Evolutionary conservation across 1,140 invertebrate species (phyloP), one percentile per base, ranked within the genome.

Genomic region (Drosophila neocordata): DNA sequence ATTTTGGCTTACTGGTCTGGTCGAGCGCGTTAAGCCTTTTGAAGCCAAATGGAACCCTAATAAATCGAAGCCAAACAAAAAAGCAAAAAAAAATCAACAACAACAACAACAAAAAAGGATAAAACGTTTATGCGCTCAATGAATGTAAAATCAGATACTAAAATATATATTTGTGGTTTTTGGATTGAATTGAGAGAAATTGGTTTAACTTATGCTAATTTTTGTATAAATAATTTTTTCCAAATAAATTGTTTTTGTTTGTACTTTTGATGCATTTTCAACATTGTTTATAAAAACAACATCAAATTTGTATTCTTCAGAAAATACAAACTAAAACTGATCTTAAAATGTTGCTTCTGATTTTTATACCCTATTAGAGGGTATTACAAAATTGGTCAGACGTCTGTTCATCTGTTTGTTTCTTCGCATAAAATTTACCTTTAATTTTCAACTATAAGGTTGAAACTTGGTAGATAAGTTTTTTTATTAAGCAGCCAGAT

Each of bases 1-100:
- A 84, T 80, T 85, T 85, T 84, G 77, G 81, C 69, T 77, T 80
- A 73, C 77, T 38, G 27, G n/a, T 38, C 51, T 53, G 41, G 20
- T 22, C 48, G 24, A 34, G 58, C 69, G 60, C 62, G 62, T 61
- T 69, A 81, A 79, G 74, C 68, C 80, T 59, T 79, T 77, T 69
- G 63, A 73, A 80, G 68, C 69, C 55, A 20, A 69, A 24, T 48
- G 34, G 15, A 34, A 38, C 41, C 52, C 52, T 56, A 65, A 55
- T 65, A 63, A 63, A 63, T 65, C 52, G 62, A 65, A 56, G 62
- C n/a, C 61, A 20, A 63, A 53, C 44, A 53, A 53, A 35, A 52
- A 8, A 56, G 62, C n/a, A 48, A 20, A 63, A 53, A 27, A 53
- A 53, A 35, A 52, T 3, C 18, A 24, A 15, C 11, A 60, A 38